phyloP scores from a whole-genome alignment of 92 coral and sea anemone genomes.

The Zoanthus solanderi region DNA sequence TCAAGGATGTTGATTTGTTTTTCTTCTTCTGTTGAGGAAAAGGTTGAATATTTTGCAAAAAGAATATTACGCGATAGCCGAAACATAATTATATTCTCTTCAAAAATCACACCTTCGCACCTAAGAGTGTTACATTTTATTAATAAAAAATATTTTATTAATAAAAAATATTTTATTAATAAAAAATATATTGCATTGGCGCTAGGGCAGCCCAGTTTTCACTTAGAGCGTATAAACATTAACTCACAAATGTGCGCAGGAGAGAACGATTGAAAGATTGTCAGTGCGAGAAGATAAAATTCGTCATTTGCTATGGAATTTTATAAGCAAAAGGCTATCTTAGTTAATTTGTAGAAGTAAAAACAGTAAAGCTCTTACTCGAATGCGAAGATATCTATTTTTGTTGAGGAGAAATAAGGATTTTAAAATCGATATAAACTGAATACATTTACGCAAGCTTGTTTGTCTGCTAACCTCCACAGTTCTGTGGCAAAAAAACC shows the following conservation, averaged over 20 bases:
- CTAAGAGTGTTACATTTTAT: not conserved
- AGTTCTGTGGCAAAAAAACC: too few species aligned
- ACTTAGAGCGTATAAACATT: not conserved
- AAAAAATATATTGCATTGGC: not conserved
- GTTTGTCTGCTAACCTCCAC: not conserved
- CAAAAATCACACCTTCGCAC: not conserved
- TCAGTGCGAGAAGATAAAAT: too few species aligned
- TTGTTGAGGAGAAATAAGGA: not conserved
- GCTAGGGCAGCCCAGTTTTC: not conserved
- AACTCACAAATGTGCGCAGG: not conserved
- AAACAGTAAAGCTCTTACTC: not conserved
- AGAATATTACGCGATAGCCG: not conserved
- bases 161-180: too few species aligned
- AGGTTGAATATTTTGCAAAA: too few species aligned
- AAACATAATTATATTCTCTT: not conserved
- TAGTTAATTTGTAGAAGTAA: not conserved
- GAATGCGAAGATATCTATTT: not conserved
- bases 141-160: too few species aligned
- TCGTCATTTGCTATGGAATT: not conserved
- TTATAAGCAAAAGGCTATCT: not conserved
- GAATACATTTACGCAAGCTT: not conserved
- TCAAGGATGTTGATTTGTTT: not conserved
- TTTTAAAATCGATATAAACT: not conserved
- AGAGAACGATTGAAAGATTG: not conserved
- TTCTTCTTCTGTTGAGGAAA: not conserved